These are phyloP conservation scores for Trissolcus basalis DNA, from an alignment of 1,140 invertebrate species.

Conservation along the genomic window DNA sequence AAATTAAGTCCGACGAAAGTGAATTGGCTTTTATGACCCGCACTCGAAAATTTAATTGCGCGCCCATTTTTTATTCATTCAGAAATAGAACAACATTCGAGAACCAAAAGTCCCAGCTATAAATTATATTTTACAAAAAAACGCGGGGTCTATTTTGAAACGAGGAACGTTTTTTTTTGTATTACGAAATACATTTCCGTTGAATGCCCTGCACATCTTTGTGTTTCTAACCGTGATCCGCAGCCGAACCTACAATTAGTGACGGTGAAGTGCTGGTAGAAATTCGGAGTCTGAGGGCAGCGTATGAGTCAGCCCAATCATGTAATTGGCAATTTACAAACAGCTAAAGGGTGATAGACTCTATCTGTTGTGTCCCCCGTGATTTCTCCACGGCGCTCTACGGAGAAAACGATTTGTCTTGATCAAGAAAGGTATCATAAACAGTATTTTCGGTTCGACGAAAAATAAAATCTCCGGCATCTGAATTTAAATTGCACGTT, in stretches of 20 bases:
- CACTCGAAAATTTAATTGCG: too few species aligned
- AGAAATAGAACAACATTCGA: too few species aligned
- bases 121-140: too few species aligned
- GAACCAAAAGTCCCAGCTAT: too few species aligned
- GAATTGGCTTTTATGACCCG: conserved; percentile 1
- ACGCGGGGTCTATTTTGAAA: too few species aligned
- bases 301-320: conserved; percentile 23
- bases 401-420: conserved; percentile 32
- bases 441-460: conserved; percentile 16
- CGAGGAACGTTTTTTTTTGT: too few species aligned
- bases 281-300: conserved; percentile 24
- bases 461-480: conserved; percentile 12
- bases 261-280: conserved; percentile 29
- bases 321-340: conserved; percentile 48
- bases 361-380: conserved; percentile 1
- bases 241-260: conserved; percentile 37
- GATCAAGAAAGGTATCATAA: conserved; percentile 25
- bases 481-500: conserved; percentile 30
- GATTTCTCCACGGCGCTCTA: conserved; percentile 26
- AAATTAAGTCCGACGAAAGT: too few species aligned
- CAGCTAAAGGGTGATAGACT: conserved; percentile 19
- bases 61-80: too few species aligned
- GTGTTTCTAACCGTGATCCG: conserved; percentile 28
- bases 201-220: too few species aligned
- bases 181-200: too few species aligned